Evolutionary conservation across 2,797 vertebrate genomes (phyloP).

Genomic region (Megaceryle alcyon): DNA sequence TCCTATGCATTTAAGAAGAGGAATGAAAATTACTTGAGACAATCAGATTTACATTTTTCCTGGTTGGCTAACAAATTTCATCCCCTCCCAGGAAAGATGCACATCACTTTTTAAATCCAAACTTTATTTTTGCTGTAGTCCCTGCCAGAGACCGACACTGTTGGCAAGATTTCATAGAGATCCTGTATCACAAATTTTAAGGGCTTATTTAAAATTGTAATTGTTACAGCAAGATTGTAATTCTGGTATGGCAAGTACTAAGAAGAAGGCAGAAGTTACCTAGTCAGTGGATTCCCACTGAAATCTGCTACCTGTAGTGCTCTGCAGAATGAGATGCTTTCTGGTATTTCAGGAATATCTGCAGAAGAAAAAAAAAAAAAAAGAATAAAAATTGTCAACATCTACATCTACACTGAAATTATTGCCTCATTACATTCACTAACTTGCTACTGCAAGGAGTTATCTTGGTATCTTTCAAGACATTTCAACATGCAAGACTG

Average conservation of each 20-base stretch:
- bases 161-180: conserved; percentile 16
- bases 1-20: neutral
- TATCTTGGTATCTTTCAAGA: neutral
- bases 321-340: conserved; percentile 97
- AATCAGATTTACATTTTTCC: conserved; percentile 24
- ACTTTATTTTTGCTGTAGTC: neutral
- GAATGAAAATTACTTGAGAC: conserved; percentile 15
- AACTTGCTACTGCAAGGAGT: neutral
- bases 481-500: neutral
- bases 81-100: neutral
- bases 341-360: conserved; percentile 98
- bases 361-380: conserved; percentile 27
- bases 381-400: neutral
- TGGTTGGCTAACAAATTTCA: neutral
- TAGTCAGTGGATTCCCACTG: conserved; percentile 97
- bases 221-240: conserved; percentile 2
- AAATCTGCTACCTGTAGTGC: conserved; percentile 97
- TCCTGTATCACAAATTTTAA: neutral
- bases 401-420: neutral
- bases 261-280: conserved; percentile 81
- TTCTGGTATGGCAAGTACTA: neutral
- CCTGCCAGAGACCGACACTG: neutral
- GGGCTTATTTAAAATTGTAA: conserved; percentile 26
- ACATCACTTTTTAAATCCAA: neutral
- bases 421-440: neutral